Percentiles rank a stretch among this genome's conserved stretches.
phyloP scores from a whole-genome alignment of 2,113 vertebrate species.

The Tapirus terrestris region DNA sequence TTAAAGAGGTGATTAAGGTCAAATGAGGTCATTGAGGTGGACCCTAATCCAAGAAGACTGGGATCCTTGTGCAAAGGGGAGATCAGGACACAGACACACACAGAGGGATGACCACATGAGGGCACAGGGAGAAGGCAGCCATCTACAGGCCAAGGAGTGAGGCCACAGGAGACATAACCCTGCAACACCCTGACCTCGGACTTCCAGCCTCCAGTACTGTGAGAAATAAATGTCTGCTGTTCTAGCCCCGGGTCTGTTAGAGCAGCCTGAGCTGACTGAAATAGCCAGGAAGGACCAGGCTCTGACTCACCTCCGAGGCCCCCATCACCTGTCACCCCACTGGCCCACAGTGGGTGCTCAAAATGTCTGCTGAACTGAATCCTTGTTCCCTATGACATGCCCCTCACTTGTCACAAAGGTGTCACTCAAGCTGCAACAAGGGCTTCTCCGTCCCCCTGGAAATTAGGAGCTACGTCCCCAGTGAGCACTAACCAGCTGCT shows the following conservation, averaged over 20 bases:
- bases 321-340: accelerated
- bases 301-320: background rate
- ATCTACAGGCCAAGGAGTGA: accelerated
- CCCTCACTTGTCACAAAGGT: background rate
- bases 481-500: accelerated
- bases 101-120: accelerated
- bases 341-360: background rate
- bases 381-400: background rate
- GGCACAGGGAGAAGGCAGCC: accelerated
- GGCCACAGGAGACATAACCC: background rate
- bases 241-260: accelerated
- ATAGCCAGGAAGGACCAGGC: no score
- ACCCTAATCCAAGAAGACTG: accelerated
- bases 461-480: accelerated
- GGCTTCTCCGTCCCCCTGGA: accelerated
- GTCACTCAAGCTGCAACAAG: no score
- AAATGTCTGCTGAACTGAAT: background rate
- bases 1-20: background rate
- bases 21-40: background rate
- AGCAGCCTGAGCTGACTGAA: background rate
- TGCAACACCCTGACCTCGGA: accelerated
- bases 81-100: background rate
- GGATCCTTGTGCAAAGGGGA: background rate
- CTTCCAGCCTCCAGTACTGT: background rate
- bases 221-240: background rate